These are phyloP conservation scores for Crematogaster levior DNA, from an alignment of 2,888 invertebrate genomes.

Conservation along the genomic window DNA sequence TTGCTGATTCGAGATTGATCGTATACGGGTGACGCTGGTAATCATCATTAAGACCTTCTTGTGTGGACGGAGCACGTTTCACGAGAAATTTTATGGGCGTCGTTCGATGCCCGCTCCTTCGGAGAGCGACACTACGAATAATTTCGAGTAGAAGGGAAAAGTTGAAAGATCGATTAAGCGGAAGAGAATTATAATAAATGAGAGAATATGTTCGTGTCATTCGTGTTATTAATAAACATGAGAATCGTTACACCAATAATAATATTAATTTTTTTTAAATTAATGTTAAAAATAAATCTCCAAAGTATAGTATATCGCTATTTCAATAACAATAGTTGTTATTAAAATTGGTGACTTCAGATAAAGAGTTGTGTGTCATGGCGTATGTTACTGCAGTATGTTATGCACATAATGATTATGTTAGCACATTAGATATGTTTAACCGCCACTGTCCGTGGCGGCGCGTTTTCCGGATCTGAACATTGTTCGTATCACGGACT, in stretches of 20 bases:
- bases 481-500: slow-evolving; percentile 54
- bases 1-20: slow-evolving; percentile 68
- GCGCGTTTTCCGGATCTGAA: slow-evolving; percentile 33
- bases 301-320: background rate
- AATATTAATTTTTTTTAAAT: background rate
- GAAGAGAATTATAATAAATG: slow-evolving; percentile 39
- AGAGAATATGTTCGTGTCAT: background rate
- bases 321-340: background rate
- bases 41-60: slow-evolving; percentile 47
- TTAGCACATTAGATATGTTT: slow-evolving; percentile 2
- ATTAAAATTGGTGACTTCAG: background rate
- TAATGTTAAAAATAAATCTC: background rate
- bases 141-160: slow-evolving; percentile 65
- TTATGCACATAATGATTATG: background rate
- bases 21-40: slow-evolving; percentile 67
- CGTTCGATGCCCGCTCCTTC: slow-evolving; percentile 66
- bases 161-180: slow-evolving; percentile 63
- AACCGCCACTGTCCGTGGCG: slow-evolving; percentile 3
- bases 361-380: background rate
- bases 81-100: slow-evolving; percentile 63
- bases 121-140: slow-evolving; percentile 68
- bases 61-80: slow-evolving; percentile 53
- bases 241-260: background rate
- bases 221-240: slow-evolving; percentile 7
- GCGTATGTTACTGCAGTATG: too few species aligned